These are phyloP conservation scores for Geotrypetes seraphini DNA, from an alignment of 2,797 vertebrate species.

Conservation along the genomic window DNA sequence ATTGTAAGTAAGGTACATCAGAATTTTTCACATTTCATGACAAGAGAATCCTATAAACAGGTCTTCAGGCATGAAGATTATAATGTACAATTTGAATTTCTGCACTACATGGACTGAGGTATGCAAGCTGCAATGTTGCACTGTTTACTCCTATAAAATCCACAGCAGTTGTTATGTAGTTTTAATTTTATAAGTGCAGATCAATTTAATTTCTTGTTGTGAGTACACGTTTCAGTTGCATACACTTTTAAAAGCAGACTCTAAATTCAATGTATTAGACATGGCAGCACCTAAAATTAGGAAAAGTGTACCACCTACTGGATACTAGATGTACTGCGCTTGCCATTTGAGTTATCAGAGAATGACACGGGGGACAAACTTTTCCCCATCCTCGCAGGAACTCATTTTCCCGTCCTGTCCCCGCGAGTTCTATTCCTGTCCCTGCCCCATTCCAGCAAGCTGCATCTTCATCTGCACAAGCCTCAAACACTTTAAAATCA, in stretches of 20 bases:
- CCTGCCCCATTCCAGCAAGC: no score
- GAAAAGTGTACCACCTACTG: constrained; percentile 28
- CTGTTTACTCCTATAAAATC: neutral
- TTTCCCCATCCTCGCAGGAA: no score
- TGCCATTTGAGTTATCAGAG: no score
- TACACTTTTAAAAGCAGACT: constrained; percentile 5
- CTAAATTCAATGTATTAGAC: constrained; percentile 2
- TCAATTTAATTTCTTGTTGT: neutral
- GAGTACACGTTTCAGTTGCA: constrained; percentile 14
- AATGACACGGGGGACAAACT: no score
- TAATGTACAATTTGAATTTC: constrained; percentile 10
- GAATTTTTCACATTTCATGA: constrained; percentile 23
- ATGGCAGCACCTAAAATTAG: constrained; percentile 20
- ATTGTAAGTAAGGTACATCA: constrained; percentile 28
- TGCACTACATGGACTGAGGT: neutral
- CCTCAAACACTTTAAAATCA: no score
- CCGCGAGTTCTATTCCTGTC: no score
- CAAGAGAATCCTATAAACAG: constrained; percentile 19
- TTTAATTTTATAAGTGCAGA: constrained; percentile 1
- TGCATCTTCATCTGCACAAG: no score
- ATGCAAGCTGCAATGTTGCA: neutral
- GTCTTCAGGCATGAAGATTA: constrained; percentile 1
- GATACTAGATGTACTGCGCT: no score
- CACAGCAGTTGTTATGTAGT: neutral
- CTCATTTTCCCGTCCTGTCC: no score